phyloP scores from a whole-genome alignment of 2,113 vertebrate species.

The Zosterops lateralis region DNA sequence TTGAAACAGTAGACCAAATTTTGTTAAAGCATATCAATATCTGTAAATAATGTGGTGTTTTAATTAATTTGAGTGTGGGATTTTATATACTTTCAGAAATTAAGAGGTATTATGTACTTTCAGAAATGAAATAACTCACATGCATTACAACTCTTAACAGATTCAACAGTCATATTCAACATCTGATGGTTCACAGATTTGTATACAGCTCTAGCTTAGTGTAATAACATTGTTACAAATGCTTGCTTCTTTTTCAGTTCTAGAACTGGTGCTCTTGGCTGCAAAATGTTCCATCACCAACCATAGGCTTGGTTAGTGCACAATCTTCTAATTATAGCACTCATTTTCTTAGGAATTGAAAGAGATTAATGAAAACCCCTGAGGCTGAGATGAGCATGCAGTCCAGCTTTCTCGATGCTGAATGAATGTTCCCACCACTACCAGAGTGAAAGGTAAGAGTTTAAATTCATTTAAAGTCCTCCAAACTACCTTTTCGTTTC shows the following conservation, averaged over 20 bases:
- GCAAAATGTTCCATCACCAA: background rate
- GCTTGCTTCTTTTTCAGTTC: background rate
- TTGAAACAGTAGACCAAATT: background rate
- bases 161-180: background rate
- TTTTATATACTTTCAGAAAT: background rate
- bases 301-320: rapidly evolving
- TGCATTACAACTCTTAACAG: background rate
- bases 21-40: background rate
- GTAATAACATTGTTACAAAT: background rate
- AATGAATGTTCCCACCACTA: background rate
- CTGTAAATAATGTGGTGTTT: background rate
- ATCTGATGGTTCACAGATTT: background rate
- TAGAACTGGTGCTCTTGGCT: background rate
- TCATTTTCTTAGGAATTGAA: background rate
- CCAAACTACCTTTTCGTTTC: background rate
- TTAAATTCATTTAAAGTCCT: background rate
- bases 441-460: rapidly evolving
- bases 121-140: background rate
- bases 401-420: background rate
- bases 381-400: background rate
- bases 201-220: background rate
- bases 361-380: background rate
- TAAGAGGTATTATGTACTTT: background rate
- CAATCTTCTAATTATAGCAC: background rate
- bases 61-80: background rate